A percentile compares a stretch with the other conserved stretches of the same genome.
Conservation (phyloP, 2,888 invertebrate genomes). For the Desoria tigrina region DNA sequence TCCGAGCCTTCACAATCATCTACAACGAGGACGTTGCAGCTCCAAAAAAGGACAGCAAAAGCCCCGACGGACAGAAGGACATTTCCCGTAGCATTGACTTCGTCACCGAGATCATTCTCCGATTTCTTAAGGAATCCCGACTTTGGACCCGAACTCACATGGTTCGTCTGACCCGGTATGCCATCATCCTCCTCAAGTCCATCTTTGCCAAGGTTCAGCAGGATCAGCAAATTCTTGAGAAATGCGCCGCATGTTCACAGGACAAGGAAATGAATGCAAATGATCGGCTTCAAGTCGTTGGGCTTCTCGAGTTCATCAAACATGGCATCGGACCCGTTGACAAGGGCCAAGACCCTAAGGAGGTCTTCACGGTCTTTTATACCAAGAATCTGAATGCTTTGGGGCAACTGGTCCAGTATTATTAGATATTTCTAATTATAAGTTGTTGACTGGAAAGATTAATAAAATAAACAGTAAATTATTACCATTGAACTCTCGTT, state of each 20-base stretch:
- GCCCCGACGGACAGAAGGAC: background rate
- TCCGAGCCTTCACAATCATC: background rate
- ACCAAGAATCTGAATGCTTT: background rate
- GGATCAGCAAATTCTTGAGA: background rate
- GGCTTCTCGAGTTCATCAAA: background rate
- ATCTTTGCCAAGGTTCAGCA: background rate
- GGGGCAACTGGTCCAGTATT: background rate
- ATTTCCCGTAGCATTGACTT: background rate
- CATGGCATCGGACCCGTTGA: background rate
- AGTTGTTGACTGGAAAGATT: too few species aligned
- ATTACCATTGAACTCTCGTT: too few species aligned
- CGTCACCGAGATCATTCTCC: background rate
- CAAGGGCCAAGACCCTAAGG: background rate
- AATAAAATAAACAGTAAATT: too few species aligned
- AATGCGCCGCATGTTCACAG: background rate
- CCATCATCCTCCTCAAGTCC: background rate
- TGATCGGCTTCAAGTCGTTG: slow-evolving; percentile 4
- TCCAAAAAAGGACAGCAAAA: background rate
- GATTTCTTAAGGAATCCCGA: background rate
- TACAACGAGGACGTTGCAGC: background rate
- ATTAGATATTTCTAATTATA: background rate
- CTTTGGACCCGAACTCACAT: background rate
- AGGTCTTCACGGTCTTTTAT: background rate
- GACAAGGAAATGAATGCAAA: slow-evolving; percentile 8
- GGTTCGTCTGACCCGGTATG: background rate